Percentiles rank a stretch among this genome's conserved stretches.
Evolutionary conservation across 1,140 invertebrate species (phyloP).

Genomic region (Acromyrmex echinatior): DNA sequence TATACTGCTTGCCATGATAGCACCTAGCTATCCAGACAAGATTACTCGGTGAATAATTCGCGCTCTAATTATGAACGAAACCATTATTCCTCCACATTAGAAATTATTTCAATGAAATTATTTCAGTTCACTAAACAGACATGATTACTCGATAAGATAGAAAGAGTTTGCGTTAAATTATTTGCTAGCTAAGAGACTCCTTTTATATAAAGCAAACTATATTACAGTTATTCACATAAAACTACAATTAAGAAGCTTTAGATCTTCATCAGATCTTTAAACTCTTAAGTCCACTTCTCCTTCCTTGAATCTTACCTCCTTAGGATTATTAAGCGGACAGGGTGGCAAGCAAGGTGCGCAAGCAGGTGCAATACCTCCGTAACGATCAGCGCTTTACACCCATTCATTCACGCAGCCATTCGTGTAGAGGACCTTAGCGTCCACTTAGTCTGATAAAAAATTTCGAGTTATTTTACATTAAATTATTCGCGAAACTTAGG

Average conservation of each 20-base stretch:
- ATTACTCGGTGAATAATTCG: conserved; percentile 32
- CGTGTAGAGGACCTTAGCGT: conserved; percentile 17
- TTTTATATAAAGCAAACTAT: background rate
- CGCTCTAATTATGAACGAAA: conserved; percentile 38
- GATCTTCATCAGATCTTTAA: background rate
- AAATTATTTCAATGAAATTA: conserved; percentile 29
- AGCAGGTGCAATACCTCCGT: conserved; percentile 41
- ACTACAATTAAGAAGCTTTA: background rate
- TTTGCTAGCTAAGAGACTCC: background rate
- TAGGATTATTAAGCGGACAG: conserved; percentile 30
- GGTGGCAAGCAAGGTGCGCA: conserved; percentile 42
- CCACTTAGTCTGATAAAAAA: conserved; percentile 25
- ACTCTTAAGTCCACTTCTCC: background rate
- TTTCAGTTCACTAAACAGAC: background rate
- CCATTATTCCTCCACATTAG: background rate
- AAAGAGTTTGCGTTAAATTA: conserved; percentile 10
- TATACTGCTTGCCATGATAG: conserved; percentile 15
- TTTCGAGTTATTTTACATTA: background rate
- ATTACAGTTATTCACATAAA: background rate
- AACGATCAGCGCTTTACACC: conserved; percentile 42
- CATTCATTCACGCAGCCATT: conserved; percentile 49
- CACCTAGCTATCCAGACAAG: background rate
- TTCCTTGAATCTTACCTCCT: background rate
- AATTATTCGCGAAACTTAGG: background rate
- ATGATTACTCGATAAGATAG: background rate